Evolutionary conservation across 2,797 vertebrate genomes (phyloP), one percentile per base, ranked within the genome.

Genomic region (Anisognathus igniventris): DNA sequence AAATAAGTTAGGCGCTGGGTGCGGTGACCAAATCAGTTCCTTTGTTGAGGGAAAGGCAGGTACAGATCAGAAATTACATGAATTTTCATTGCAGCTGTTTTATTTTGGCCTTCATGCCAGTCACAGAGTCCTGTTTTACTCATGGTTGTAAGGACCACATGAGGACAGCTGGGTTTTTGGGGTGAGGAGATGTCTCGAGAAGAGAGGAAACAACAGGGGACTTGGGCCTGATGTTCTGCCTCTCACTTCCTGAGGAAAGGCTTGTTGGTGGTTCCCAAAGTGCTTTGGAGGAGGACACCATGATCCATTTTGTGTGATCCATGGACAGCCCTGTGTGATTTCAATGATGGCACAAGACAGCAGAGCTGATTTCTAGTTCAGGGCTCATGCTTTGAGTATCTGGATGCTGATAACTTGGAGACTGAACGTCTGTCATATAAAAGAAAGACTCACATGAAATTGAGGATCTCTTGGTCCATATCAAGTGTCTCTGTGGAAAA

Each of bases 41-140:
- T 70, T 44, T 53, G 8, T 44, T 66, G 78, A 77, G 50, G 28
- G 35, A 27, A 57, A 40, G 39, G n/a, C 33, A 73, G 77, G 31
- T 39, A 27, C 57, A 45, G 14, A 28, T 71, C 56, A 67, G 15
- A 24, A 82, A 11, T 85, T 48, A 30, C 4, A 4, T 30, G 20
- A 25, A 25, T 66, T 90, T 68, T 76, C 5, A 12, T 72, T 57
- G 12, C 25, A 18, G 4, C 7, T 64, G 11, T 48, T 77, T 47
- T 20, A 14, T 58, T n/a, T 84, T 42, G 53, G 22, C 20, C 8
- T 92, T 85, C 48, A 3, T 76, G 21, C 23, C 40, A n/a, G 6
- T 62, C 20, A 21, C 3, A 2, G 18, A 0, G 2, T 56, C 23
- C 22, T 44, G 13, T 9, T 71, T 27, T 5, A 45, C 44, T 45